Base-by-base conservation (phyloP, 2,113 vertebrate genomes). In the Psammodynastes pulverulentus region DNA sequence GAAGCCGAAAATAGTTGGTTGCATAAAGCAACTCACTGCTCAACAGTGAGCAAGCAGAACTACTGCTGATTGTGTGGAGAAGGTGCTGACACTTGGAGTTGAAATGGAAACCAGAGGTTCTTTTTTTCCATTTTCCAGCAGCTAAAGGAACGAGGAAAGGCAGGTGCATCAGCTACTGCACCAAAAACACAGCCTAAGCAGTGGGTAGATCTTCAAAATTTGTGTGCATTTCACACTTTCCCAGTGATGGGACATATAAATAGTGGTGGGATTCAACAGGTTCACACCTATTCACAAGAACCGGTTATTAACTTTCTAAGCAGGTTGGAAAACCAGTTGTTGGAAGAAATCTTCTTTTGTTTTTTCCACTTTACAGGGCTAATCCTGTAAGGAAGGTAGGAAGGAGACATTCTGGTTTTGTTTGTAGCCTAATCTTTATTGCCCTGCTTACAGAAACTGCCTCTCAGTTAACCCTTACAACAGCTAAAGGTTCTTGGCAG, bases 1-100 rank as follows among this genome's bases (percentile, higher is more conserved):
- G 95, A 96, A 94, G 79, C 93, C 93, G 93, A 96, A 97, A 96
- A 97, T 96, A 95, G 51, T 96, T 94, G 92, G 95, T 95, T 97
- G 94, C 84, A 88, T 94, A 95, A 95, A 97, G 34, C 19, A 79
- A 79, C 90, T 89, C 95, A 93, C 93, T 94, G 93, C 79, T 96
- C 95, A 72, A 7, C 52, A 84, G 94, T 93, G 91, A 87, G 88
- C 0, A 46, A 94, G 84, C 84, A 95, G 93, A 96, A 96, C 97
- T 94, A 94, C 91, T 95, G 96, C 92, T 95, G 94, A 94, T 94
- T 94, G 29, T 93, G 13, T 39, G 90, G 93, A 90, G 93, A 94
- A 94, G 92, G 94, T 90, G 93, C 93, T 95, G 96, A 95, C 24
- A 86, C 84, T 93, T 92, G 62, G 88, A 91, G 92, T 94, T 72